phyloP scores from a whole-genome alignment of 1,140 invertebrate genomes.

The Epicauta chinensis region DNA sequence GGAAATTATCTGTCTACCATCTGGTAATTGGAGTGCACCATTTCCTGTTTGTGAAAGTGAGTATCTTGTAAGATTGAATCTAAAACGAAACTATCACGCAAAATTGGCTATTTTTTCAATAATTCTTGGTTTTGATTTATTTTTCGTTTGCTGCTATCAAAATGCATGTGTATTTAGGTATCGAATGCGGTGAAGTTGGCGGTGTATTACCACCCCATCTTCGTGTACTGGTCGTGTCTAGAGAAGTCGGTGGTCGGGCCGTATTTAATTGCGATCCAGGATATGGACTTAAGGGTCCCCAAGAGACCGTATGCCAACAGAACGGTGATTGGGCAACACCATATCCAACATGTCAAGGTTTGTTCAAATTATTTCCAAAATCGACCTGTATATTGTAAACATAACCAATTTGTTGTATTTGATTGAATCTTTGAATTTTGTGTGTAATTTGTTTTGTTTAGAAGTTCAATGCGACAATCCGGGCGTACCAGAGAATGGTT shows the following conservation, averaged over 20 bases:
- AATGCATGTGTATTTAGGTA: constrained; percentile 44
- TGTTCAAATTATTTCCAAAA: constrained; percentile 19
- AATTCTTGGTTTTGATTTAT: too few relatives aligned
- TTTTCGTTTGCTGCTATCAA: constrained; percentile 2
- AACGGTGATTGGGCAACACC: constrained; percentile 73
- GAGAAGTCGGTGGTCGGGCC: constrained; percentile 68
- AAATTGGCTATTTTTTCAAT: too few relatives aligned
- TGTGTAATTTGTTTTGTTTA: constrained; percentile 37
- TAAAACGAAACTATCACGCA: too few relatives aligned
- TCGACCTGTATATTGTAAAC: too few relatives aligned
- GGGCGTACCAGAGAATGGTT: constrained; percentile 65
- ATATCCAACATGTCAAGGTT: constrained; percentile 67
- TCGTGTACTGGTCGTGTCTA: constrained; percentile 62
- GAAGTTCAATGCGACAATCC: constrained; percentile 72
- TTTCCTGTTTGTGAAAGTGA: constrained; percentile 75
- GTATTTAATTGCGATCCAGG: constrained; percentile 74
- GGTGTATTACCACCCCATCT: constrained; percentile 47
- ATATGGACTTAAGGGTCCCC: constrained; percentile 66
- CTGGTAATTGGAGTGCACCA: constrained; percentile 76
- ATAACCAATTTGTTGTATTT: neutral
- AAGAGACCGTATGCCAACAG: constrained; percentile 68
- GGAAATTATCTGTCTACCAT: constrained; percentile 66
- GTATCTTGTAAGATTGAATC: constrained; percentile 26
- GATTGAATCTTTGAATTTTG: too few relatives aligned
- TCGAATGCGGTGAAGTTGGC: constrained; percentile 68